A percentile compares a stretch with the other conserved stretches of the same genome.
These are phyloP conservation scores for Sciurus carolinensis DNA, from an alignment of 2,797 vertebrate species.

Conservation along the genomic window DNA sequence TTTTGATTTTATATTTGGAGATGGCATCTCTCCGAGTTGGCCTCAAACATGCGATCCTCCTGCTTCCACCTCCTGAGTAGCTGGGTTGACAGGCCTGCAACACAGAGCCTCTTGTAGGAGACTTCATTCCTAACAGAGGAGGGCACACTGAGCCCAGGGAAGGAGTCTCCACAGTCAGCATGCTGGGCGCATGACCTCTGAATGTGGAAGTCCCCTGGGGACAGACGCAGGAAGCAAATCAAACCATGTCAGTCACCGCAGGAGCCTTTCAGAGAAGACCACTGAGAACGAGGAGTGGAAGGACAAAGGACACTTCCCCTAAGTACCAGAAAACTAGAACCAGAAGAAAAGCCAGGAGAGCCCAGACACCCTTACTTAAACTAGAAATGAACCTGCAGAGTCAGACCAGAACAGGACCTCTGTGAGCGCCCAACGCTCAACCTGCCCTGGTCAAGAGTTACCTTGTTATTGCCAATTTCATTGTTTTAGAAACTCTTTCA, in stretches of 20 bases:
- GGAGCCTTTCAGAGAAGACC: not conserved
- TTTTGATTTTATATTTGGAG: no score
- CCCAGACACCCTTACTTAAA: not conserved
- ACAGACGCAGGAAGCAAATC: not conserved
- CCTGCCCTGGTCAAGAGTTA: accelerated
- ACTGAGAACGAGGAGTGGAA: not conserved
- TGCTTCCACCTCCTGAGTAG: no score
- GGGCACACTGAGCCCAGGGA: not conserved
- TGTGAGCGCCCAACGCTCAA: not conserved
- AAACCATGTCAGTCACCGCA: not conserved
- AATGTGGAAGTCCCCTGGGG: not conserved
- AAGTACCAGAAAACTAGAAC: not conserved
- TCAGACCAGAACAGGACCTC: not conserved
- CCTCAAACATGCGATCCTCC: no score
- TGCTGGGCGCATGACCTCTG: not conserved
- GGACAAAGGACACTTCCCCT: not conserved
- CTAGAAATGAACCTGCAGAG: not conserved
- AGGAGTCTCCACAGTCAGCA: not conserved
- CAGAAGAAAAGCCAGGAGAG: not conserved
- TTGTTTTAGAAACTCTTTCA: not conserved
- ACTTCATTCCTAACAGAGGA: not conserved
- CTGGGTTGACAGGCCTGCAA: no score
- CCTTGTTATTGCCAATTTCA: not conserved
- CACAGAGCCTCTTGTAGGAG: not conserved
- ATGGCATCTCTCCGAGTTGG: no score